A percentile compares a stretch with the other conserved stretches of the same genome.
These are phyloP conservation scores for Aporrectodea caliginosa DNA, from an alignment of 1,140 invertebrate genomes.

Conservation along the genomic window DNA sequence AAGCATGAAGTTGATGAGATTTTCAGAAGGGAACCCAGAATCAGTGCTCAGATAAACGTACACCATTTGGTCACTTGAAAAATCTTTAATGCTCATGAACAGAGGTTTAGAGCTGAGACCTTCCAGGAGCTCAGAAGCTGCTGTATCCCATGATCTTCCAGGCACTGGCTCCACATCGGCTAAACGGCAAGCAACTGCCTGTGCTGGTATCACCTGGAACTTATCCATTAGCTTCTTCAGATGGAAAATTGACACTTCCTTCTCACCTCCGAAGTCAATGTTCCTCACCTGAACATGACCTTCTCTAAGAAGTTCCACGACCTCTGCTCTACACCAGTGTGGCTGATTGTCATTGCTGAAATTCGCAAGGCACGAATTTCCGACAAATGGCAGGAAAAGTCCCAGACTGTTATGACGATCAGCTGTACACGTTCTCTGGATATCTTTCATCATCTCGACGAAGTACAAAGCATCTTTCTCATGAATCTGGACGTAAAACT, in stretches of 20 bases:
- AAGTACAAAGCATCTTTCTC: neutral
- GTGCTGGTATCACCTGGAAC: neutral
- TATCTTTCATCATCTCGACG: neutral
- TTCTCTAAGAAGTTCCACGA: neutral
- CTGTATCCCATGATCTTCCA: neutral
- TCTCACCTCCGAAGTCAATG: neutral
- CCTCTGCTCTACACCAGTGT: neutral
- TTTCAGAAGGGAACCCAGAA: neutral
- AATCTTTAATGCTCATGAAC: neutral
- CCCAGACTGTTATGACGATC: neutral
- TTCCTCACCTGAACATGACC: neutral
- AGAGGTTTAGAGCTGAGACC: neutral
- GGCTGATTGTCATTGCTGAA: neutral
- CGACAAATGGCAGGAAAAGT: neutral
- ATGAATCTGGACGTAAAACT: neutral
- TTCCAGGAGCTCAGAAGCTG: neutral
- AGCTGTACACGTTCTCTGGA: neutral
- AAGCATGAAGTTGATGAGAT: neutral
- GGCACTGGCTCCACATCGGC: neutral
- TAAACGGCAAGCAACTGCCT: neutral
- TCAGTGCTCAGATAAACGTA: neutral
- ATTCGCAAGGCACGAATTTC: neutral
- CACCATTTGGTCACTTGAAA: neutral
- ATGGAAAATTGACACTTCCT: neutral
- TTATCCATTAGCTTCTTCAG: neutral